A percentile compares a stretch with the other conserved stretches of the same genome.
Conservation (phyloP, 2,113 vertebrate genomes). For the Cochlearius cochlearius region DNA sequence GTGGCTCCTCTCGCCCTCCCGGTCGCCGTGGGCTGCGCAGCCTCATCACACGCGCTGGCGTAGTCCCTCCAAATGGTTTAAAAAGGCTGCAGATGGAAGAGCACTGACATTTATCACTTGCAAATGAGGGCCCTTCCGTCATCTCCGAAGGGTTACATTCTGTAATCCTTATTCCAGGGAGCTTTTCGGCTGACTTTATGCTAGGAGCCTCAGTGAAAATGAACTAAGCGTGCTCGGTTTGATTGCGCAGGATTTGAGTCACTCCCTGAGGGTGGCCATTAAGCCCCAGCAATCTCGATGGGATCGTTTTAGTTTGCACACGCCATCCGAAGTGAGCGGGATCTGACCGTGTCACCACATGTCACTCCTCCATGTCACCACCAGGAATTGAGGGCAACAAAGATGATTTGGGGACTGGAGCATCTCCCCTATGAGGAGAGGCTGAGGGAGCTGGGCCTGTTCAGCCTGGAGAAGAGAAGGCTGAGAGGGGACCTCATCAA, state of each 20-base stretch:
- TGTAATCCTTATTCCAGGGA: not conserved
- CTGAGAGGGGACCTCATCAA: no score
- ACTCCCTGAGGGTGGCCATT: not conserved
- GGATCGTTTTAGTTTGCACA: not conserved
- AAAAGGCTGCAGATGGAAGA: constrained; percentile 75
- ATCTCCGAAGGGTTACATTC: not conserved
- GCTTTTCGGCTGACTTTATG: not conserved
- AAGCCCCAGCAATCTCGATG: not conserved
- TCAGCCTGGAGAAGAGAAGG: no score
- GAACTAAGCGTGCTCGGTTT: not conserved
- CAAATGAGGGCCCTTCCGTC: constrained; percentile 36
- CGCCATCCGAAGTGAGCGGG: not conserved
- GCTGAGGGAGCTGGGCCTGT: no score
- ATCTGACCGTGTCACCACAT: not conserved
- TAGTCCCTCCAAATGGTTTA: constrained; percentile 66
- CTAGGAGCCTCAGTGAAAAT: not conserved
- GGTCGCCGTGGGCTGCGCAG: not conserved
- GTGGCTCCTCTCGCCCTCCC: not conserved
- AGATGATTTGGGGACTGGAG: no score
- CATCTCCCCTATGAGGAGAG: no score
- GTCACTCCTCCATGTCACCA: not conserved
- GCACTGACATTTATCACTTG: constrained; percentile 74
- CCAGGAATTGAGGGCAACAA: no score
- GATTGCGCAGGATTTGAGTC: not conserved
- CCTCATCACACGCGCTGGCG: constrained; percentile 6